Conservation (phyloP, 1,140 invertebrate species). For the Lanistes nyassanus region DNA sequence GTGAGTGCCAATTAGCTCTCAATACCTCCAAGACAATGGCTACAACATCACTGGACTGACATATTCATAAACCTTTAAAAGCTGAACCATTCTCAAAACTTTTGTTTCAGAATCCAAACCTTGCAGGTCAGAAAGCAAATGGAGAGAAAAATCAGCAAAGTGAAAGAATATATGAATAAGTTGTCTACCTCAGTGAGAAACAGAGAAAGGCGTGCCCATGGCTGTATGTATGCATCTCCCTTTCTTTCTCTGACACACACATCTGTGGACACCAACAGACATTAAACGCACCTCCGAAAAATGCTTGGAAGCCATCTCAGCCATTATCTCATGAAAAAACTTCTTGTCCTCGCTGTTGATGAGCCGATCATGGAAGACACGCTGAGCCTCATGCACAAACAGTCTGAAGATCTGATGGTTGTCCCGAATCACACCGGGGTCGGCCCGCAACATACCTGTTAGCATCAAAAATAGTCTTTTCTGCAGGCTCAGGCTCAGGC, state of each 20-base stretch:
- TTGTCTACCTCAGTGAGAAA: too few relatives aligned
- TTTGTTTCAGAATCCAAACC: too few relatives aligned
- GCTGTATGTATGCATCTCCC: not conserved
- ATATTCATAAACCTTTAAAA: too few relatives aligned
- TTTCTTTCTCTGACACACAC: not conserved
- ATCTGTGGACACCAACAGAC: not conserved
- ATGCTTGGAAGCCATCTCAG: conserved; percentile 66
- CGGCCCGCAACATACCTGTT: conserved; percentile 64
- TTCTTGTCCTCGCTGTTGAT: conserved; percentile 67
- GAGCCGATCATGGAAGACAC: conserved; percentile 68
- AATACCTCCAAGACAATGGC: too few relatives aligned
- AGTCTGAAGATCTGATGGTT: conserved; percentile 63
- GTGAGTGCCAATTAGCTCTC: not conserved
- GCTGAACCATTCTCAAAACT: too few relatives aligned
- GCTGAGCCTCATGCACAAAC: conserved; percentile 66
- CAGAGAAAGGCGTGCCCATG: not conserved
- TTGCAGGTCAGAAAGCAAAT: too few relatives aligned
- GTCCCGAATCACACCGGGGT: conserved; percentile 61
- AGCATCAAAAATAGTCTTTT: too few relatives aligned
- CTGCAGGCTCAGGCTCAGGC: too few relatives aligned
- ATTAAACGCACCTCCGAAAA: conserved; percentile 60
- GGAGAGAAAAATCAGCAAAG: too few relatives aligned
- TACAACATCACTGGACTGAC: too few relatives aligned
- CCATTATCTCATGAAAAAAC: conserved; percentile 64
- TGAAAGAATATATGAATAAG: too few relatives aligned